Base-by-base conservation (phyloP, 1,140 invertebrate species). In the Wasmannia auropunctata region DNA sequence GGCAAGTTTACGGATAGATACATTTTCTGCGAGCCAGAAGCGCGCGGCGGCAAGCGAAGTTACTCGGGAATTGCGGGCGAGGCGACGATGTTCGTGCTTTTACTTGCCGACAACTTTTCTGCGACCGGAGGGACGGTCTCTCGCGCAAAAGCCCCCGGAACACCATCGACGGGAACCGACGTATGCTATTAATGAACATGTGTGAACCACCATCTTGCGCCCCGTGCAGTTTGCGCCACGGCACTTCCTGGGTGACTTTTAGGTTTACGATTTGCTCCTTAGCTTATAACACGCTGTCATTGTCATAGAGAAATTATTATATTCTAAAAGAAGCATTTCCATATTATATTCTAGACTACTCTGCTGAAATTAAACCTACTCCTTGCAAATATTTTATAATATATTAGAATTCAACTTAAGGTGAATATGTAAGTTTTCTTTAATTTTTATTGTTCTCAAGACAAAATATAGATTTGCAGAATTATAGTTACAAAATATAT, bases 1-100 rank as follows among this genome's bases (percentile, higher is more conserved):
- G 88, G 84, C 90, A 92, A 93, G 92, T 94, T 94, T 93, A 90
- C 79, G 86, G 92, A 93, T 93, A 93, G 93, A 94, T 94, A 94
- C 91, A 91, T 93, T 94, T 92, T 92, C 90, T 88, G 90, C 88
- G 92, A 90, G 88, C 86, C 87, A 83, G 81, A 58, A 83, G 80
- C 89, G 80, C 89, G 86, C 89, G 84, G 84, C 80, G 85, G 84
- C 88, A 91, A 83, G 90, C 87, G 90, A 94, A 93, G 91, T 94
- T 93, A 93, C 92, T 92, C 88, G 79, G n/a, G 90, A 86, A 91
- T 87, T 92, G 93, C 87, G 89, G 92, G 65, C 60, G 84, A 87
- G 79, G 76, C 87, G 85, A 77, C 83, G 80, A 76, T 89, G 89
- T 88, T 70, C 87, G 87, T 85, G 74, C 90, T 90, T 84, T 91